Percentiles rank a stretch among this genome's conserved stretches.
These are phyloP conservation scores for Heterohyrax brucei DNA, from an alignment of 2,797 vertebrate species.

Conservation along the genomic window DNA sequence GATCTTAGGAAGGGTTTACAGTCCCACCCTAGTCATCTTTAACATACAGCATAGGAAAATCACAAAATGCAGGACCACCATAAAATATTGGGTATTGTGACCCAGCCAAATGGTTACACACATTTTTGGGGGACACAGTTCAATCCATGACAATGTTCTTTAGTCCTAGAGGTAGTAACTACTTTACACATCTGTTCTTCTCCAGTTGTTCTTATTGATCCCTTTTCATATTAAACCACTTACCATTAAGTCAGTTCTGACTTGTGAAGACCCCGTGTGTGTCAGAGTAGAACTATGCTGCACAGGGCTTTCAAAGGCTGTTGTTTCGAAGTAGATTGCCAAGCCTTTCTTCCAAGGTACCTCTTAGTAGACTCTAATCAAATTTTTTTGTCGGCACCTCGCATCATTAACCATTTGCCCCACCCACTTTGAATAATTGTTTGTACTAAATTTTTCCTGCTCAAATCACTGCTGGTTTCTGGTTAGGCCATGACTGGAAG, in stretches of 20 bases:
- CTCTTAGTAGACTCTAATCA: not conserved
- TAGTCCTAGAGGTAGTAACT: not conserved
- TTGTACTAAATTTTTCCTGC: constrained; percentile 15
- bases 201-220: not conserved
- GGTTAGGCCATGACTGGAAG: not conserved
- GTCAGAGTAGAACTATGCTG: not conserved
- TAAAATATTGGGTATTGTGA: too few relatives aligned
- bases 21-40: too few relatives aligned
- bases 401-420: not conserved
- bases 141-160: not conserved
- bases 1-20: too few relatives aligned
- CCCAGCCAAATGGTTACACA: too few relatives aligned
- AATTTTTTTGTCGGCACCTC: not conserved
- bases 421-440: not conserved
- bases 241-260: not conserved
- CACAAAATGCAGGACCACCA: too few relatives aligned
- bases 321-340: not conserved
- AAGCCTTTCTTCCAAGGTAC: not conserved
- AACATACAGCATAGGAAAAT: too few relatives aligned
- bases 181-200: constrained; percentile 2
- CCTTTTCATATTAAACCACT: not conserved
- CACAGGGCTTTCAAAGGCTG: not conserved
- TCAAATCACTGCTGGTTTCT: constrained; percentile 46
- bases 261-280: not conserved
- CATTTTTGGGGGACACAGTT: too few relatives aligned